phyloP scores from a whole-genome alignment of 2,888 invertebrate species.

The Teleogryllus oceanicus region DNA sequence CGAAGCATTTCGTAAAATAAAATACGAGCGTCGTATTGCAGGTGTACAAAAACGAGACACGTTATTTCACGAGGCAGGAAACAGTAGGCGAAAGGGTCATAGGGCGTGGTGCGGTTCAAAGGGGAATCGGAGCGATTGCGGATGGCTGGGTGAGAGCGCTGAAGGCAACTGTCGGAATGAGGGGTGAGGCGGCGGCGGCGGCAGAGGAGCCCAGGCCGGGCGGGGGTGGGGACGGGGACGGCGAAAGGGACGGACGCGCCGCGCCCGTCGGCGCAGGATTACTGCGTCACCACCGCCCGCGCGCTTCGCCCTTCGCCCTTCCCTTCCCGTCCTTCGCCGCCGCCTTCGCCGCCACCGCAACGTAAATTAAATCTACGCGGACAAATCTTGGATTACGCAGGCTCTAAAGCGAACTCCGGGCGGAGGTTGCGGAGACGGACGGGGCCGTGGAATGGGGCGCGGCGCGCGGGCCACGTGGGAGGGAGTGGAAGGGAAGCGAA shows the following conservation, averaged over 20 bases:
- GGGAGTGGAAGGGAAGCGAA: no score
- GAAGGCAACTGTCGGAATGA: not conserved
- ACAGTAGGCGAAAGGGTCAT: no score
- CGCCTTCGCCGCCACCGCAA: not conserved
- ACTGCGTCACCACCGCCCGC: not conserved
- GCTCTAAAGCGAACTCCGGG: not conserved
- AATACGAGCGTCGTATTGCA: no score
- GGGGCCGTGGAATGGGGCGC: not conserved
- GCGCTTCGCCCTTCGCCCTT: not conserved
- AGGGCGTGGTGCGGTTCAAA: no score
- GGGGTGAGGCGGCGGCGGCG: not conserved
- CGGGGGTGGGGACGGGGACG: not conserved
- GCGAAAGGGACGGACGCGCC: not conserved
- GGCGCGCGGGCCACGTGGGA: no score
- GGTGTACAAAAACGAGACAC: no score
- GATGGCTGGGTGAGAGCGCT: not conserved
- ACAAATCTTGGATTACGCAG: conserved; percentile 18
- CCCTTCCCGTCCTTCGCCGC: not conserved
- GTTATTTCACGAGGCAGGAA: no score
- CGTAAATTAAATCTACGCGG: conserved; percentile 18
- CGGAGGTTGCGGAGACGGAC: not conserved
- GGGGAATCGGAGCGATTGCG: no score
- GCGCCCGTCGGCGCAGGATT: not conserved
- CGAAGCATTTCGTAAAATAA: no score
- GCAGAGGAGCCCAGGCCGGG: not conserved